A percentile compares a stretch with the other conserved stretches of the same genome.
These are phyloP conservation scores for Riparia riparia DNA, from an alignment of 2,113 vertebrate genomes.

Conservation along the genomic window DNA sequence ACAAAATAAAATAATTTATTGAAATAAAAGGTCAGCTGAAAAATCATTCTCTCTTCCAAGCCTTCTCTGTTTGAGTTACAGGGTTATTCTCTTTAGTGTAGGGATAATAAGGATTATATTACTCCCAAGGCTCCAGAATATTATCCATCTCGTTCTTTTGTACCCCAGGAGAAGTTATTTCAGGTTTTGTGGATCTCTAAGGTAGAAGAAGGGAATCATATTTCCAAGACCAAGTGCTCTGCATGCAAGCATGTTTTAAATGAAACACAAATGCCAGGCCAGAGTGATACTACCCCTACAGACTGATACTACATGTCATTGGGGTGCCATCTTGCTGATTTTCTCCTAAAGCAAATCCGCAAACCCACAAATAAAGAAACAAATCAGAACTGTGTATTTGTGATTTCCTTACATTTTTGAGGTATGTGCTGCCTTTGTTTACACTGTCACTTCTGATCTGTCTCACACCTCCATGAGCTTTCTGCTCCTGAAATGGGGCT, in stretches of 20 bases:
- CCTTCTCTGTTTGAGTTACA: background rate
- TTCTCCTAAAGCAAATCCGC: background rate
- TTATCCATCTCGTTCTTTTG: background rate
- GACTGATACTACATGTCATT: background rate
- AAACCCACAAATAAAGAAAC: background rate
- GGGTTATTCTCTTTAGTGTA: background rate
- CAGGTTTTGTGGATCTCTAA: background rate
- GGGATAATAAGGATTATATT: constrained; percentile 6
- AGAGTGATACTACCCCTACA: background rate
- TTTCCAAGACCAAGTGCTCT: background rate
- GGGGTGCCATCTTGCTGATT: background rate
- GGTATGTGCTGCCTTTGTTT: background rate
- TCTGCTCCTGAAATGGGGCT: background rate
- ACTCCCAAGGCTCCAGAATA: background rate
- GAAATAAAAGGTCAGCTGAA: constrained; percentile 27
- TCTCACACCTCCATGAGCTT: background rate
- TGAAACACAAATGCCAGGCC: background rate
- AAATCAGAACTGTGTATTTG: background rate
- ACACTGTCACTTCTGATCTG: background rate
- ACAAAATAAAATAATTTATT: background rate
- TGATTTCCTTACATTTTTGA: background rate
- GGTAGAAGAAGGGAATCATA: background rate
- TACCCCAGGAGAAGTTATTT: background rate
- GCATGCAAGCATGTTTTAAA: background rate
- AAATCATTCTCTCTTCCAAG: constrained; percentile 2